Conservation (phyloP, 1,140 invertebrate genomes). For the Solenopsis invicta region DNA sequence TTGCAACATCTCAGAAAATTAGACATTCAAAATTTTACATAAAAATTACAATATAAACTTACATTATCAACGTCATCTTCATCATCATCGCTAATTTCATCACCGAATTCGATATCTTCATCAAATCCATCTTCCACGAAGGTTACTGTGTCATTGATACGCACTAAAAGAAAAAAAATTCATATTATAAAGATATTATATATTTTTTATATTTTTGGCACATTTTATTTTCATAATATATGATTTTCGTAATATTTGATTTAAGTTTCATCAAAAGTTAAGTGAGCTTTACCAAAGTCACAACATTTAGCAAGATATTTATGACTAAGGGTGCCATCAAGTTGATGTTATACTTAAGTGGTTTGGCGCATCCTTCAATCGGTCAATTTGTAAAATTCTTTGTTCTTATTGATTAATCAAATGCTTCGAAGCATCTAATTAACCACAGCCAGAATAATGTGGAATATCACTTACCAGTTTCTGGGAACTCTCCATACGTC, state of each 20-base stretch:
- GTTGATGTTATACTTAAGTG: too few relatives aligned
- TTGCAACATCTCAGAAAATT: too few relatives aligned
- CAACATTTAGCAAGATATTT: neutral
- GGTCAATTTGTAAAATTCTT: too few relatives aligned
- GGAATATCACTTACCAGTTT: slow-evolving; percentile 89
- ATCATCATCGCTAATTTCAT: slow-evolving; percentile 96
- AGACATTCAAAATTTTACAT: neutral
- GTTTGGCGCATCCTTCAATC: too few relatives aligned
- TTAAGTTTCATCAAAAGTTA: neutral
- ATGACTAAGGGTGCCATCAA: too few relatives aligned
- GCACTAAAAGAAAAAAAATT: slow-evolving; percentile 87
- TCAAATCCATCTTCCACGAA: slow-evolving; percentile 97
- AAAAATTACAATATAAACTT: slow-evolving; percentile 72
- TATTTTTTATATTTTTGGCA: neutral
- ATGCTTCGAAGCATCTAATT: too few relatives aligned
- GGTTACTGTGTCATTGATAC: slow-evolving; percentile 97
- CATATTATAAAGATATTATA: slow-evolving; percentile 10
- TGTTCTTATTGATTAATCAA: too few relatives aligned
- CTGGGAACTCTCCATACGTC: slow-evolving; percentile 99
- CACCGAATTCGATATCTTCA: slow-evolving; percentile 98
- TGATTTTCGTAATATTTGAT: neutral
- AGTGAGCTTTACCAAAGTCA: neutral
- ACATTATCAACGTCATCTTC: slow-evolving; percentile 93
- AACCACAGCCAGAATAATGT: too few relatives aligned
- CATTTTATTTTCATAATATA: neutral